A percentile compares a stretch with the other conserved stretches of the same genome.
phyloP scores from a whole-genome alignment of 2,888 invertebrate genomes.

The Drosophila paramelanica region DNA sequence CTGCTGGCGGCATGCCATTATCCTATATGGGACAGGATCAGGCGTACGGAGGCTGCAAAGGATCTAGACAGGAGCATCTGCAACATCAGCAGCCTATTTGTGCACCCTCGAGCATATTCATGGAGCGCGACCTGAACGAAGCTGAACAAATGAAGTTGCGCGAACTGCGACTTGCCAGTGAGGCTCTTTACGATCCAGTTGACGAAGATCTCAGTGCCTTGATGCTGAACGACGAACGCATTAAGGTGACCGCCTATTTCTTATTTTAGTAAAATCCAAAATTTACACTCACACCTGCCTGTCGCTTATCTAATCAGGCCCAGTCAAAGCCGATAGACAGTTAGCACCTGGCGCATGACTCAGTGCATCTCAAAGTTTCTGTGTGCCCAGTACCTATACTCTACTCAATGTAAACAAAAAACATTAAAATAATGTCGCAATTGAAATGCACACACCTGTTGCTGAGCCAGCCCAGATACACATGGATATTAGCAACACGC shows the following conservation, averaged over 20 bases:
- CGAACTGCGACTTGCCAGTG: slow-evolving; percentile 94
- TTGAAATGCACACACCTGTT: slow-evolving; percentile 54
- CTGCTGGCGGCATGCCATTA: slow-evolving; percentile 46
- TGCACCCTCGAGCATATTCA: slow-evolving; percentile 71
- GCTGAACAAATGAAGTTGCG: slow-evolving; percentile 93
- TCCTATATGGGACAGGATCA: slow-evolving; percentile 25
- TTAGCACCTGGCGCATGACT: slow-evolving; percentile 73
- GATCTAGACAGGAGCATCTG: slow-evolving; percentile 43
- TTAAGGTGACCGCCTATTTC: slow-evolving; percentile 85
- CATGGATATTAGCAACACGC: slow-evolving; percentile 16
- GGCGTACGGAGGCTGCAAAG: slow-evolving; percentile 49
- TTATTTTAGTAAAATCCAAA: slow-evolving; percentile 23
- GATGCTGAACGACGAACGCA: slow-evolving; percentile 88
- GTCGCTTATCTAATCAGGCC: slow-evolving; percentile 68
- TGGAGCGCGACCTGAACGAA: slow-evolving; percentile 87
- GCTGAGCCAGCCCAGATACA: slow-evolving; percentile 19
- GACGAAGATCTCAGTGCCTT: slow-evolving; percentile 92
- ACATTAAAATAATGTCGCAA: slow-evolving; percentile 35
- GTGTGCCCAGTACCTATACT: slow-evolving; percentile 61
- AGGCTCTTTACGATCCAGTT: slow-evolving; percentile 92
- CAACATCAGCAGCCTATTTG: slow-evolving; percentile 68
- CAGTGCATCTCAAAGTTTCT: slow-evolving; percentile 59
- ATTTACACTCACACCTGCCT: slow-evolving; percentile 39
- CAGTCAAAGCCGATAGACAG: slow-evolving; percentile 53
- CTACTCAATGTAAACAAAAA: slow-evolving; percentile 71